Base-by-base conservation (phyloP, 1,140 invertebrate genomes). In the Trachelipus rathkii region DNA sequence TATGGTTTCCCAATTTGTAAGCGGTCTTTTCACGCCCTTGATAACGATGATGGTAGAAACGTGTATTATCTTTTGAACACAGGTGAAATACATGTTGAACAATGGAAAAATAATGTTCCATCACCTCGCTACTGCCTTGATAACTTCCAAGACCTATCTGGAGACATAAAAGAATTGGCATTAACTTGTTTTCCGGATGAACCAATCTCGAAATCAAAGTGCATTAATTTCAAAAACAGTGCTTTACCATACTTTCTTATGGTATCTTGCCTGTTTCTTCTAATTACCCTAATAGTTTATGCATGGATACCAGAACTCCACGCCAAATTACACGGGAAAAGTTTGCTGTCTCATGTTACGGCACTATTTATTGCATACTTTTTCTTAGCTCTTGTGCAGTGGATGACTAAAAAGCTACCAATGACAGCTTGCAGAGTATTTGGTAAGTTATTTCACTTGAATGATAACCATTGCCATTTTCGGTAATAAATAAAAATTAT, bases 221-320 rank as follows among this genome's bases (percentile, higher is more conserved):
- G 77, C 53, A 13, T 44, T 8, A 72, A 15, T 15, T 70, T 80
- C 15, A 50, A 69, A 7, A 67, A 24, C 13, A 44, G 44, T 19
- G 67, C 70, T 7, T 76, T 75, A 24, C 79, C 79, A 15, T 67
- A 68, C 5, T 73, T 80, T 0, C 71, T 78, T 46, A 45, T 72
- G 53, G 45, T 80, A 46, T 80, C 79, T 13, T 80, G 79, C 71
- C 73, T 80, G 33, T 80, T 80, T 71, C 66, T 80, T 60, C 44
- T 70, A 46, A 76, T 80, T 70, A 80, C 79, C 0, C 46, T 80
- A 44, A 74, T 77, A 44, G 76, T 80, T 44, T 80, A 78, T 66
- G 76, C 77, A 21, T 74, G 71, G 33, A 71, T 80, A 53, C 79
- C 79, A 5, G 79, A 80, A 71, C 74, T 80, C 8, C 79, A 80